Evolutionary conservation across 2,797 vertebrate genomes (phyloP), one percentile per base, ranked within the genome.

Genomic region (Anguilla obscura): DNA sequence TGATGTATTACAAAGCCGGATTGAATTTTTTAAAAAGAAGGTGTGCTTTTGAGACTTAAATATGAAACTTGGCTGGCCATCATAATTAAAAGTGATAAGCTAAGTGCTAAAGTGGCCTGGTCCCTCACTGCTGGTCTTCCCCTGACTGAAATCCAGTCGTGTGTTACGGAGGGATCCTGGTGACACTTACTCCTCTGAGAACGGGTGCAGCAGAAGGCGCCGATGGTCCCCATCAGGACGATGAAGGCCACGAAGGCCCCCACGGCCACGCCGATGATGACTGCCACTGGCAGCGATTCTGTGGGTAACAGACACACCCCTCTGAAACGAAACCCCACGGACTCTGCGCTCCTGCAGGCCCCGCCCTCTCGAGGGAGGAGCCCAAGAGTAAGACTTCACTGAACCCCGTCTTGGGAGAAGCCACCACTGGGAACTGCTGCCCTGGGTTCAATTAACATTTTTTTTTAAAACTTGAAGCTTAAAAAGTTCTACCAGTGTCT

Each of bases 181-280:
- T 36, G 88, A 79, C 84, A 94, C 98, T 89, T 98, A 99, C 99
- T 99, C 97, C 99, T 98, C 95, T 99, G 99, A 60, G 98, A 98
- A 54, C 98, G 98, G 58, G 98, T 98, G 27, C 98, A 99, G 94
- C 99, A 99, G 96, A 99, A 99, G 1, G 98, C 98, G 56, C 98
- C 97, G 10, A 99, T 97, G 94, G 99, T 99, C 93, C 97, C 98
- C 97, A 99, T 97, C 92, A 99, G 95, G 91, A 99, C 97, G 86
- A 99, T 97, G 95, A 99, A 96, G 9, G 98, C 98, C 91, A 99
- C 98, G 0, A 99, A 98, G 0, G 98, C 98, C 90, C 98, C 98
- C 86, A 99, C 98, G 0, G 98, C 98, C 89, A 99, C 98, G 1
- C 98, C 98, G 24, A 99, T 99, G 96, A 99, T 98, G 95, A 99